Percentiles rank a stretch among this genome's conserved stretches.
Evolutionary conservation across 2,113 vertebrate genomes (phyloP).

Genomic region (Dissostichus mawsoni): DNA sequence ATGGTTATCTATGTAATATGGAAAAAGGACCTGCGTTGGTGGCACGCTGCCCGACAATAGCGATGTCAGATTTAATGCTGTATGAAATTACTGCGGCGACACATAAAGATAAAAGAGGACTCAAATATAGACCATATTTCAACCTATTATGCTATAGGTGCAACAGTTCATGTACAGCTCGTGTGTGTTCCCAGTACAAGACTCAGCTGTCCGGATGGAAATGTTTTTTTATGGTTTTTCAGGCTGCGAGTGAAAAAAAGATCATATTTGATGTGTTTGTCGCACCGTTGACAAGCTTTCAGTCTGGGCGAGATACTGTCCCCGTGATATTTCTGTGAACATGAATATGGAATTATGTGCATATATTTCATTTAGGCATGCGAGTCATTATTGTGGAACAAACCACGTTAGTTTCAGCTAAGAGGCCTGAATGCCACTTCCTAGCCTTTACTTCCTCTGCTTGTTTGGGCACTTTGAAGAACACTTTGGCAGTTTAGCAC

Average conservation of each 20-base stretch:
- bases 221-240: conserved; percentile 25
- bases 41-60: not conserved
- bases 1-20: conserved; percentile 34
- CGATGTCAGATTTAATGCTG: conserved; percentile 17
- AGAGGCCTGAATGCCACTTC: conserved; percentile 5
- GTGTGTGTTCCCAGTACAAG: conserved; percentile 1
- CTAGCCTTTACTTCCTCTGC: conserved; percentile 6
- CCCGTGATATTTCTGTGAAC: conserved; percentile 21
- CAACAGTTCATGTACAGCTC: conserved; percentile 4
- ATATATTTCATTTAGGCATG: conserved; percentile 1
- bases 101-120: conserved; percentile 19
- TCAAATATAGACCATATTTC: conserved; percentile 2
- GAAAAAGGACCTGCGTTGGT: conserved; percentile 12
- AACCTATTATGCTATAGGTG: not conserved
- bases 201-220: conserved; percentile 18
- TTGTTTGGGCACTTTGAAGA: conserved; percentile 58
- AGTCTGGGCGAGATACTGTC: conserved; percentile 3
- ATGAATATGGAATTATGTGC: conserved; percentile 27
- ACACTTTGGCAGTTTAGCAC: conserved; percentile 47
- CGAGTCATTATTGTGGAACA: conserved; percentile 27
- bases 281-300: conserved; percentile 4
- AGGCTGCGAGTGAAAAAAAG: conserved; percentile 13
- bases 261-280: conserved; percentile 20
- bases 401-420: conserved; percentile 9
- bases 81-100: conserved; percentile 8